A percentile compares a stretch with the other conserved stretches of the same genome.
Evolutionary conservation across 2,113 vertebrate genomes (phyloP).

Genomic region (Scomber colias): DNA sequence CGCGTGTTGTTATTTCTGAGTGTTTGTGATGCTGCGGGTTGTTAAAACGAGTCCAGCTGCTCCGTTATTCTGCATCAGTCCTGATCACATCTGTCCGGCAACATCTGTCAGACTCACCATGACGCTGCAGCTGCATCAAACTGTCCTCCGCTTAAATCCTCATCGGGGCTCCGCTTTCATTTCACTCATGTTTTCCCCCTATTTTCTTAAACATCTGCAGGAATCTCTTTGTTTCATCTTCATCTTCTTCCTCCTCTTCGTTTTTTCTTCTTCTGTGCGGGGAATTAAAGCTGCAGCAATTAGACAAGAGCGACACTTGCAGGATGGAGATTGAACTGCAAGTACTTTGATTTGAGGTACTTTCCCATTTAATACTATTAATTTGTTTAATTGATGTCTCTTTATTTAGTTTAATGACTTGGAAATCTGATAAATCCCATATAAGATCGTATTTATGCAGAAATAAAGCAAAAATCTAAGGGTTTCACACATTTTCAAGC

Average conservation of each 20-base stretch:
- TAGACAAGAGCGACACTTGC: conserved; percentile 25
- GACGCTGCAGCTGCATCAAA: not conserved
- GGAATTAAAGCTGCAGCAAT: not conserved
- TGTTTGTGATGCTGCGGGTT: conserved; percentile 9
- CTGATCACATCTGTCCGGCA: not conserved
- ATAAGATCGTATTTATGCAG: too few species aligned
- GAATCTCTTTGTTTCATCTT: conserved; percentile 59
- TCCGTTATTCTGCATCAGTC: conserved; percentile 22
- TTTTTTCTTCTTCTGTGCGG: conserved; percentile 46
- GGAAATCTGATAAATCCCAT: too few species aligned
- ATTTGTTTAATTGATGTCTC: too few species aligned
- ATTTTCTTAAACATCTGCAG: not conserved
- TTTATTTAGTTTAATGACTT: too few species aligned
- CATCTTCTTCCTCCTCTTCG: not conserved
- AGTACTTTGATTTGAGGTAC: too few species aligned
- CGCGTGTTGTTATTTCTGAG: not conserved
- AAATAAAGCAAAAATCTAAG: too few species aligned
- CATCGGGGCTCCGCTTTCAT: not conserved
- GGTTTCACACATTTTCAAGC: too few species aligned
- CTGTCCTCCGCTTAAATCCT: not conserved
- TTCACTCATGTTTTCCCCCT: not conserved
- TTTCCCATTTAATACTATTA: too few species aligned
- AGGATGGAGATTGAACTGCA: not conserved
- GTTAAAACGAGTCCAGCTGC: not conserved
- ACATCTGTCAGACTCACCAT: conserved; percentile 57